A percentile compares a stretch with the other conserved stretches of the same genome.
These are phyloP conservation scores for Oreochromis tanganicae DNA, from an alignment of 2,113 vertebrate species.

Conservation along the genomic window DNA sequence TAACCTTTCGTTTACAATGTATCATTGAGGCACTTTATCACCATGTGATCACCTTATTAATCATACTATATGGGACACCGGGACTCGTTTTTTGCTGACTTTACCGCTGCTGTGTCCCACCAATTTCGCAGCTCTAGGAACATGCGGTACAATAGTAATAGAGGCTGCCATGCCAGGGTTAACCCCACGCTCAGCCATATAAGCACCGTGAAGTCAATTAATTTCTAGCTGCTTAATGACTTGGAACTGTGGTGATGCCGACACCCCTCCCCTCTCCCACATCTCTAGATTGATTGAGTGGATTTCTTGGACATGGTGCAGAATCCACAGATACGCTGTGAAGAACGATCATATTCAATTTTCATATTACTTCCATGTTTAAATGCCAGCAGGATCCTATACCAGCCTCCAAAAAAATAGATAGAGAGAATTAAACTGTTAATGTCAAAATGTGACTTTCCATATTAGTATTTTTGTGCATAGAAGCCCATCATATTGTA, in stretches of 20 bases:
- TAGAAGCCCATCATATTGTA: neutral
- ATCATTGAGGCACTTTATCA: conserved; percentile 44
- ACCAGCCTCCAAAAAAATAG: neutral
- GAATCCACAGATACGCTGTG: conserved; percentile 45
- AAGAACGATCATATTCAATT: conserved; percentile 49
- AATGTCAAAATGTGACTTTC: conserved; percentile 25
- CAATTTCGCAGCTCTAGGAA: conserved; percentile 28
- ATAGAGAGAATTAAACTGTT: conserved; percentile 14
- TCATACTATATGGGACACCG: conserved; percentile 26
- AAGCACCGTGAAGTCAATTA: conserved; percentile 73
- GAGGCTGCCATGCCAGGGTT: conserved; percentile 56
- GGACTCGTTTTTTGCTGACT: conserved; percentile 52
- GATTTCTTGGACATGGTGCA: conserved; percentile 59
- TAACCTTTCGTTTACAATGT: conserved; percentile 51
- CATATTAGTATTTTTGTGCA: neutral
- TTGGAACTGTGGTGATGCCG: conserved; percentile 63
- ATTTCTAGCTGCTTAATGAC: conserved; percentile 77
- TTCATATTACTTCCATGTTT: conserved; percentile 28
- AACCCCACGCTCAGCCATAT: conserved; percentile 64
- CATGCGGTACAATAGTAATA: conserved; percentile 55
- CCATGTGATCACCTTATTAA: conserved; percentile 33
- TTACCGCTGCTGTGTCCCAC: conserved; percentile 14
- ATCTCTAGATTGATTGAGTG: conserved; percentile 64
- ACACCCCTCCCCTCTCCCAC: conserved; percentile 50
- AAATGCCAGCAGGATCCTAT: conserved; percentile 32